Conservation (phyloP, 2,888 invertebrate species). For the Rapana venosa region DNA sequence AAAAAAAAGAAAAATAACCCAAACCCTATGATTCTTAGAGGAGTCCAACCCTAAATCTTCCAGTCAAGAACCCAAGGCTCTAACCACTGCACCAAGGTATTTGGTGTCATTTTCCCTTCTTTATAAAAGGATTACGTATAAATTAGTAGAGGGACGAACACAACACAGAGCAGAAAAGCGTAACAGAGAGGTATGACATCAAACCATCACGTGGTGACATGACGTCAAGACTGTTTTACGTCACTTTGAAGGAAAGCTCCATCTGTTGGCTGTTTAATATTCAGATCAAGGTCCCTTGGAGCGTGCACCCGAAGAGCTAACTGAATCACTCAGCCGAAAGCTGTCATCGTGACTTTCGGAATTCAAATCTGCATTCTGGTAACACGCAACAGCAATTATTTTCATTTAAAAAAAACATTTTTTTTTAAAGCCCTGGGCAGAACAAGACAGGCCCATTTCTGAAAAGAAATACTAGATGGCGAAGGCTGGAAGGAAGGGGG, state of each 20-base stretch:
- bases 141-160: background rate
- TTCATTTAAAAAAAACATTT: background rate
- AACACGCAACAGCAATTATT: background rate
- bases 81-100: background rate
- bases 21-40: too few relatives aligned
- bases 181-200: background rate
- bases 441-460: too few relatives aligned
- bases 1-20: too few relatives aligned
- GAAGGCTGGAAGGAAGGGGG: background rate
- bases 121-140: too few relatives aligned
- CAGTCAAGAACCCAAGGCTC: too few relatives aligned
- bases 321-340: background rate
- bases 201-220: background rate
- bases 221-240: slow-evolving; percentile 9
- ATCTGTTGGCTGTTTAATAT: background rate
- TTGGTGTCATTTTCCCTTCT: background rate
- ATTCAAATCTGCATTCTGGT: background rate
- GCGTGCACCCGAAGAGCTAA: background rate
- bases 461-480: background rate
- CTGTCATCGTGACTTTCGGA: background rate
- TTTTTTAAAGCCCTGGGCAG: too few relatives aligned
- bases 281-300: background rate
- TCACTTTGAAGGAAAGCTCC: background rate
- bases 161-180: background rate
- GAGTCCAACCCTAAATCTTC: too few relatives aligned